Evolutionary conservation across 2,113 vertebrate species (phyloP).

Genomic region (Rhinopomastus cyanomelas): DNA sequence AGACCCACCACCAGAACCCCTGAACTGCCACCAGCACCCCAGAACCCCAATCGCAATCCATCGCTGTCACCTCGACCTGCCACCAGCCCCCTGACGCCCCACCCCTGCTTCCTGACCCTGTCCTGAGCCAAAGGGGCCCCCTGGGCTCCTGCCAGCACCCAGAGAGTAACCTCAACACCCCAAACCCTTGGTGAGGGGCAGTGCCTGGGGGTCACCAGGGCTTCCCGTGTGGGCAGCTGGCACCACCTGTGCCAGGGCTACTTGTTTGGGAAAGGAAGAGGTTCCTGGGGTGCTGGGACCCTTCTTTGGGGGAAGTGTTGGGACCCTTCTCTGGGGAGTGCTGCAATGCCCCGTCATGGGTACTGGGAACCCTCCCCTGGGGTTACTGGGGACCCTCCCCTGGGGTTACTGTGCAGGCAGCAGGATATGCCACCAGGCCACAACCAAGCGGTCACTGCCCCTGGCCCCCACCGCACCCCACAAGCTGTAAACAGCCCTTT

Average conservation of each 20-base stretch:
- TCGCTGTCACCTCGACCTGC: neutral
- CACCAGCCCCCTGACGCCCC: neutral
- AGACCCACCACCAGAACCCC: neutral
- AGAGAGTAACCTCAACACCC: neutral
- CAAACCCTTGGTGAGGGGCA: neutral
- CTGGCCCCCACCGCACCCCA: neutral
- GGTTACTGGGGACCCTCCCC: no score
- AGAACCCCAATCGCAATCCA: neutral
- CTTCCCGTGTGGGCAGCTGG: neutral
- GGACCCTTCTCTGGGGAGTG: no score
- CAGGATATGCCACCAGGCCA: rapidly evolving
- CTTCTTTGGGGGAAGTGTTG: no score
- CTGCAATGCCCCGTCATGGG: no score
- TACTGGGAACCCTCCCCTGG: no score
- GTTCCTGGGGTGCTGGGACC: neutral
- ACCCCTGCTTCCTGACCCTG: neutral
- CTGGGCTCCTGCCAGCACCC: neutral
- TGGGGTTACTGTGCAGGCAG: rapidly evolving
- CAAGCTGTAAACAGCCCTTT: neutral
- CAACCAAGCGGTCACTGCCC: neutral
- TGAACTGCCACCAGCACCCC: neutral
- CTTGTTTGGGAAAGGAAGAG: neutral
- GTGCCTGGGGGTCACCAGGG: no score
- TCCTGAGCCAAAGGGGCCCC: rapidly evolving
- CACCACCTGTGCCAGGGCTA: neutral